A percentile compares a stretch with the other conserved stretches of the same genome.
These are phyloP conservation scores for Dipodomys spectabilis DNA, from an alignment of 2,113 vertebrate species.

Conservation along the genomic window DNA sequence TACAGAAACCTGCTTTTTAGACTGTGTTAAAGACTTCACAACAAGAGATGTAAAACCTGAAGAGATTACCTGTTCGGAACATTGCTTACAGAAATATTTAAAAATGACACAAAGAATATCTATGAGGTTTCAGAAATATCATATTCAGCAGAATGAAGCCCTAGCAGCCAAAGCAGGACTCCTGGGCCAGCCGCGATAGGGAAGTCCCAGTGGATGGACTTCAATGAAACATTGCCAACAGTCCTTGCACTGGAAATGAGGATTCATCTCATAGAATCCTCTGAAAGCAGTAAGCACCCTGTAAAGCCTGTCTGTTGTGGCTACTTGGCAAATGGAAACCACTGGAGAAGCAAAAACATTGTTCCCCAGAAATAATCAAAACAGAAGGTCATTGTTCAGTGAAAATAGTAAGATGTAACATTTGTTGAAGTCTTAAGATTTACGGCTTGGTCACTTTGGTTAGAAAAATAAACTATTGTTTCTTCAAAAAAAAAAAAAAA, in stretches of 20 bases:
- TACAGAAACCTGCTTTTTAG: conserved; percentile 98
- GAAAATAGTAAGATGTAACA: conserved; percentile 53
- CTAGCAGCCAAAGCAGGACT: conserved; percentile 97
- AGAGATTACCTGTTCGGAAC: conserved; percentile 96
- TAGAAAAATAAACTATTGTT: conserved; percentile 75
- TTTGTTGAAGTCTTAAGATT: conserved; percentile 72
- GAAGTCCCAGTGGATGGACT: background rate
- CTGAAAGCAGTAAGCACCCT: conserved; percentile 38
- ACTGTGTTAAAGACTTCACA: conserved; percentile 98
- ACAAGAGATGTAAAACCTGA: conserved; percentile 95
- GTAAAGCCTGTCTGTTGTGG: conserved; percentile 61
- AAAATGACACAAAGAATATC: conserved; percentile 99
- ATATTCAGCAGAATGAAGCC: conserved; percentile 99
- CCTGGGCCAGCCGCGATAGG: conserved; percentile 91
- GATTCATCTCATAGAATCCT: conserved; percentile 52
- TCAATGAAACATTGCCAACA: conserved; percentile 45
- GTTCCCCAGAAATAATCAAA: conserved; percentile 45
- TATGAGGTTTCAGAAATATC: conserved; percentile 99
- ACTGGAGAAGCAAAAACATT: conserved; percentile 69
- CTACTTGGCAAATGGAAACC: conserved; percentile 67
- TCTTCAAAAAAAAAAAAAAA: too few relatives aligned
- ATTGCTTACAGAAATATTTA: conserved; percentile 98
- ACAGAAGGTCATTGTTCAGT: conserved; percentile 57
- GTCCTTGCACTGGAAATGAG: conserved; percentile 39
- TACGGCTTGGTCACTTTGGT: conserved; percentile 62